Conservation (phyloP, 2,797 vertebrate species). For the Mus spretus region DNA sequence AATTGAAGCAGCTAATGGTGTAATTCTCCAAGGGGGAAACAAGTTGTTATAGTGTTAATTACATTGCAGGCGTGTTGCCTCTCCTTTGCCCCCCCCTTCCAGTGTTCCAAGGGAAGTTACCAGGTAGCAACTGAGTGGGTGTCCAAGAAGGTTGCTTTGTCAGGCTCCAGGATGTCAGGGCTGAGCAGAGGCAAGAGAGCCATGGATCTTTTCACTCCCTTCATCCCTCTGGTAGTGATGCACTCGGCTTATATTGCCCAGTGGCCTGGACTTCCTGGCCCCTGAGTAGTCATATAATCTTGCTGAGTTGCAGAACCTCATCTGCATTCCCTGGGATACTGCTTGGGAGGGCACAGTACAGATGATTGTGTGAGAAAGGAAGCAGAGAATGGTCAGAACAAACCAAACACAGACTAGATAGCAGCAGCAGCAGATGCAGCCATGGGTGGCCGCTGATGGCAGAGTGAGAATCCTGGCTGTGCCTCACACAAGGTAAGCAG, state of each 20-base stretch:
- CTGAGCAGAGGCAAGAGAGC: background rate
- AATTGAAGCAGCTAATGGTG: conserved; percentile 93
- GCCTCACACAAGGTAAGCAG: background rate
- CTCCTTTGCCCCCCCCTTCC: conserved; percentile 78
- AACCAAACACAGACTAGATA: background rate
- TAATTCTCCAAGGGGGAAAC: conserved; percentile 92
- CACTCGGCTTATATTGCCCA: background rate
- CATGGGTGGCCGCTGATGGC: background rate
- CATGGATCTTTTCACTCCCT: background rate
- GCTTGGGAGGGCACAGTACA: background rate
- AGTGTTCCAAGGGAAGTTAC: conserved; percentile 75
- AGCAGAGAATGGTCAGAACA: fast-evolving
- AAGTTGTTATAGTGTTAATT: conserved; percentile 93
- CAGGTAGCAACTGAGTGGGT: conserved; percentile 54
- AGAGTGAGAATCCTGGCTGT: background rate
- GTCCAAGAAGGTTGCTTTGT: conserved; percentile 48
- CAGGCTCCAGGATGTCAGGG: background rate
- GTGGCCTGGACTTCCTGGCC: background rate
- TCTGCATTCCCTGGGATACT: background rate
- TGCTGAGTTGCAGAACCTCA: conserved; percentile 11
- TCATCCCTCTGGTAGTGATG: no score
- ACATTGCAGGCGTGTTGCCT: conserved; percentile 87
- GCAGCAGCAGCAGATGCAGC: background rate
- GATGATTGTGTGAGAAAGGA: background rate
- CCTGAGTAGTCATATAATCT: background rate